Percentiles rank a stretch among this genome's conserved stretches.
Evolutionary conservation across 2,113 vertebrate genomes (phyloP).

Genomic region (Crypturellus undulatus): DNA sequence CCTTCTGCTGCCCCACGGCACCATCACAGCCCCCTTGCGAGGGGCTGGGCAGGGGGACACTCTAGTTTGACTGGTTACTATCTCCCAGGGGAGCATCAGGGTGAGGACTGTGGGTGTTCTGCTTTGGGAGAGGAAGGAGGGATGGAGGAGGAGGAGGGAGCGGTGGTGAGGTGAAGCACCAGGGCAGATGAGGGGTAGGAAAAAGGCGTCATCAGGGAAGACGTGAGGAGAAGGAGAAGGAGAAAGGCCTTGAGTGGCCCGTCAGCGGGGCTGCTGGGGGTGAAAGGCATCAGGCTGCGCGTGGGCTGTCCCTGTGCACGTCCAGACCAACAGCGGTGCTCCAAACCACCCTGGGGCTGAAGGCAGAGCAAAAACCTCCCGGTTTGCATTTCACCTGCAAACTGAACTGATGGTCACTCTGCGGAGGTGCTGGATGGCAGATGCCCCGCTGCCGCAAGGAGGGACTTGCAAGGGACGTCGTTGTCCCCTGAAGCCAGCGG

Average conservation of each 20-base stretch:
- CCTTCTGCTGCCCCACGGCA: fast-evolving
- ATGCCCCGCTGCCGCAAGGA: neutral
- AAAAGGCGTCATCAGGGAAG: neutral
- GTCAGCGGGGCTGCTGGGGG: neutral
- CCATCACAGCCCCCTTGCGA: neutral
- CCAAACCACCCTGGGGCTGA: neutral
- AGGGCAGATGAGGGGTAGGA: neutral
- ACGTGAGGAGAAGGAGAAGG: neutral
- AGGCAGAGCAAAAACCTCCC: neutral
- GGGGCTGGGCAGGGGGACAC: no score
- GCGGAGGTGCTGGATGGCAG: neutral
- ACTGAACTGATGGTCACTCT: fast-evolving
- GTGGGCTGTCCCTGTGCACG: fast-evolving
- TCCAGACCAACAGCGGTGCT: neutral
- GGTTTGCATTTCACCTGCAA: fast-evolving
- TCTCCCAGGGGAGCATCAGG: neutral
- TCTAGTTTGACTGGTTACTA: neutral
- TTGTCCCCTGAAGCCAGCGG: neutral
- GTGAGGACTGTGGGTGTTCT: neutral
- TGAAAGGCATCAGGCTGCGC: neutral
- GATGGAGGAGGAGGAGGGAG: neutral
- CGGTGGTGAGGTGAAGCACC: neutral
- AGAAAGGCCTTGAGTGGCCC: neutral
- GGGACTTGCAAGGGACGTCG: neutral
- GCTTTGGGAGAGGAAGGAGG: neutral